Percentiles rank a stretch among this genome's conserved stretches.
phyloP scores from a whole-genome alignment of 1,140 invertebrate genomes.

The Drosophila tsacasi region DNA sequence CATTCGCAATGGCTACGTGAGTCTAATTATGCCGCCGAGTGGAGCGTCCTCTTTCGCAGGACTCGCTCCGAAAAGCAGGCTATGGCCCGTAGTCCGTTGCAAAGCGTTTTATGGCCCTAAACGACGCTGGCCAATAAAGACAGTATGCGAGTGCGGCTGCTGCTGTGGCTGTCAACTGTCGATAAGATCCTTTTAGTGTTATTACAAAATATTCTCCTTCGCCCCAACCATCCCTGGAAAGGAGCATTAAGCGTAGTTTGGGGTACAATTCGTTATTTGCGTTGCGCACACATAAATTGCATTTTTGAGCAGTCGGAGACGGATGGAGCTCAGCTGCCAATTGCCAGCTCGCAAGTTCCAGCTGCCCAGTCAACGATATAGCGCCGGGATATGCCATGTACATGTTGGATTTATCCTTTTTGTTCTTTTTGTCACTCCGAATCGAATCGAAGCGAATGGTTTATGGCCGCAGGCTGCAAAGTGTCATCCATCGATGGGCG shows the following conservation, averaged over 20 bases:
- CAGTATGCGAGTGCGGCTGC: conserved; percentile 28
- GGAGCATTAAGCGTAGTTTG: conserved; percentile 69
- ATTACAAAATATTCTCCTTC: conserved; percentile 66
- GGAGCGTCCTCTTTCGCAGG: conserved; percentile 3
- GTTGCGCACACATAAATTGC: conserved; percentile 75
- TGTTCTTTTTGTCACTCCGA: conserved; percentile 52
- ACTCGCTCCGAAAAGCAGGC: conserved; percentile 28
- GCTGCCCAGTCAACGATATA: conserved; percentile 25
- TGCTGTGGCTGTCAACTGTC: conserved; percentile 32
- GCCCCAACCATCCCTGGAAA: background rate
- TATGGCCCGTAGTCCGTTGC: conserved; percentile 5
- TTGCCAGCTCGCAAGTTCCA: conserved; percentile 32
- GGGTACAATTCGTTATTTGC: conserved; percentile 79
- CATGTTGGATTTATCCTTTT: conserved; percentile 31
- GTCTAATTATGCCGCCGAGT: conserved; percentile 63
- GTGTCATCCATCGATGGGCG: conserved; percentile 76
- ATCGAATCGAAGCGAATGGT: conserved; percentile 57
- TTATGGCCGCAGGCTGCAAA: conserved; percentile 74
- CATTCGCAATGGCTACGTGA: conserved; percentile 52
- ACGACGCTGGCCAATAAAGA: conserved; percentile 20
- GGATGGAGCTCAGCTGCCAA: conserved; percentile 54
- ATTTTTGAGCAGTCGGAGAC: conserved; percentile 76
- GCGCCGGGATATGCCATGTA: conserved; percentile 1
- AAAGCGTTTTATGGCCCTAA: conserved; percentile 56
- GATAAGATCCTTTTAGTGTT: conserved; percentile 75